Evolutionary conservation across 1,140 invertebrate species (phyloP), one percentile per base, ranked within the genome.

Genomic region (Theocolax elegans): DNA sequence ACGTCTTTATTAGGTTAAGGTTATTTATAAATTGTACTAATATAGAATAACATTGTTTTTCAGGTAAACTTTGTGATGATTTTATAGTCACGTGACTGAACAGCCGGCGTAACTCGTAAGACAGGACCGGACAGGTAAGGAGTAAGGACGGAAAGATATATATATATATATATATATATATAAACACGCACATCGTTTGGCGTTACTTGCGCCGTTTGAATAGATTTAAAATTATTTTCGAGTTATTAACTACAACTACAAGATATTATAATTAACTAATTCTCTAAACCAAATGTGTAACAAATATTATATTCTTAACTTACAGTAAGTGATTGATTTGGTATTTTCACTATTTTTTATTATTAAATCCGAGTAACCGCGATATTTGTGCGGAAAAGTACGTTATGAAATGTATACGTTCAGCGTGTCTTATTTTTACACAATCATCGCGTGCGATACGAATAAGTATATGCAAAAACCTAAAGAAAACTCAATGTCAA

Each of bases 171-270:
- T n/a, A n/a, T n/a, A 29, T 17, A 40, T 4, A 38, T 19, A 49
- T 49, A 64, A 51, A 54, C 49, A 54, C 63, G n/a, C n/a, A n/a
- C n/a, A n/a, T n/a, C n/a, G n/a, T n/a, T 66, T 66, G 63, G 54
- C 51, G 54, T 54, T 56, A n/a, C n/a, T n/a, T n/a, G n/a, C n/a
- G 48, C 35, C 62, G 62, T 53, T 65, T 65, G 48, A 65, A 53
- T 40, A 23, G 49, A 40, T 65, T 63, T 49, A 35, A n/a, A 31
- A 63, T 49, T 49, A 23, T 63, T 63, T 46, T 9, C 44, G 13
- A 25, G n/a, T n/a, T n/a, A n/a, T n/a, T n/a, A n/a, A n/a, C n/a
- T n/a, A n/a, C n/a, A n/a, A n/a, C n/a, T n/a, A n/a, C n/a, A n/a
- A n/a, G n/a, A n/a, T n/a, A n/a, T n/a, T n/a, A n/a, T n/a, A n/a